phyloP scores from a whole-genome alignment of 2,888 invertebrate species.

The Drosophila kuntzei region DNA sequence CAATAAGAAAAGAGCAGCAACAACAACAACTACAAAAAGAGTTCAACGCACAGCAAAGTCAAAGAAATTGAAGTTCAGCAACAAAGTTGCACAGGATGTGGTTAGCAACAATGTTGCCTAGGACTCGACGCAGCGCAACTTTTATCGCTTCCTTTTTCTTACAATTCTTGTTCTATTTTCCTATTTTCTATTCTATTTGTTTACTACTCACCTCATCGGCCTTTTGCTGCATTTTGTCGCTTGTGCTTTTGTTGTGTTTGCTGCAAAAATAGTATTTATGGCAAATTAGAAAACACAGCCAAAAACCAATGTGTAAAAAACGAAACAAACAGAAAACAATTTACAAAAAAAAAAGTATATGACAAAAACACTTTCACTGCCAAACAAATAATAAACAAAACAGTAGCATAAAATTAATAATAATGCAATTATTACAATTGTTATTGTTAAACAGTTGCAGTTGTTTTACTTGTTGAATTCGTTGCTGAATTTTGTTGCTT shows the following conservation, averaged over 20 bases:
- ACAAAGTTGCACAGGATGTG: conserved; percentile 46
- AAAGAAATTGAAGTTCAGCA: conserved; percentile 38
- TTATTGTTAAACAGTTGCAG: conserved; percentile 39
- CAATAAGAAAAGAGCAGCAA: conserved; percentile 6
- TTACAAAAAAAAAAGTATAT: conserved; percentile 22
- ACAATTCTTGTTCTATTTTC: not conserved
- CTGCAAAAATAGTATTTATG: conserved; percentile 46
- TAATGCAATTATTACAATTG: conserved; percentile 54
- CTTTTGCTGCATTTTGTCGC: conserved; percentile 68
- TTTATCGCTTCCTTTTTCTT: conserved; percentile 4
- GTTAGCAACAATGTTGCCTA: conserved; percentile 35
- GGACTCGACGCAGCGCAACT: conserved; percentile 12
- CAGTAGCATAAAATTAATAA: conserved; percentile 28
- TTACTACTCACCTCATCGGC: conserved; percentile 66
- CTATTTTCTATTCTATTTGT: not conserved
- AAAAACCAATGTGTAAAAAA: conserved; percentile 33
- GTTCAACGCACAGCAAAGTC: conserved; percentile 35
- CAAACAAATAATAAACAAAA: conserved; percentile 27
- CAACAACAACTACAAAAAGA: conserved; percentile 20
- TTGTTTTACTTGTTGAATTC: conserved; percentile 20
- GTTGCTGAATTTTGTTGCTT: conserved; percentile 6
- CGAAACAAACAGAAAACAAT: conserved; percentile 25
- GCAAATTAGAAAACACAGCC: conserved; percentile 43
- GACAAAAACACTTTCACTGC: conserved; percentile 55
- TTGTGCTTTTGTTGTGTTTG: conserved; percentile 18